phyloP scores from a whole-genome alignment of 1,140 invertebrate species.

The Drosophila lacteicornis region DNA sequence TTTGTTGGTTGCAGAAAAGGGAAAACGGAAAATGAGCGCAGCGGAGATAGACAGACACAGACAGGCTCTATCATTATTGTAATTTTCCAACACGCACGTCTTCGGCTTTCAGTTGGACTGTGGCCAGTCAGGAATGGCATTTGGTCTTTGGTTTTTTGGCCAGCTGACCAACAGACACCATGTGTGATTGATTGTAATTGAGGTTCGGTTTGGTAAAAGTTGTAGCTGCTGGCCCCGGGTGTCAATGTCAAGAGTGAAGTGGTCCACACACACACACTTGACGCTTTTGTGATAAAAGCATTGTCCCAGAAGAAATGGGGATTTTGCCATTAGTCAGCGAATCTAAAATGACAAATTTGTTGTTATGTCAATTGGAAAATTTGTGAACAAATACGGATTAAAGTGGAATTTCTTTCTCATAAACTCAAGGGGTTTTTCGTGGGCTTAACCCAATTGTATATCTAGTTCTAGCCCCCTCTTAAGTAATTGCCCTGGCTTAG shows the following conservation, averaged over 20 bases:
- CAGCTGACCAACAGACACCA: slow-evolving; percentile 58
- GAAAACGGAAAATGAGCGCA: slow-evolving; percentile 8
- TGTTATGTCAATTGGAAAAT: slow-evolving; percentile 35
- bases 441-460: slow-evolving; percentile 23
- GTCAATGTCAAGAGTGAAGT: slow-evolving; percentile 72
- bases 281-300: slow-evolving; percentile 50
- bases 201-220: slow-evolving; percentile 66
- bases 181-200: slow-evolving; percentile 81
- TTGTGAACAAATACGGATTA: slow-evolving; percentile 1
- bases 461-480: background rate
- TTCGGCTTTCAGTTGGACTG: slow-evolving; percentile 39
- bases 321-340: slow-evolving; percentile 39
- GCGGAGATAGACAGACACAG: background rate
- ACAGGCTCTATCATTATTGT: slow-evolving; percentile 70
- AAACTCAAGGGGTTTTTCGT: background rate
- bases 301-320: slow-evolving; percentile 18
- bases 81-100: slow-evolving; percentile 70
- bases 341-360: slow-evolving; percentile 4
- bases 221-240: slow-evolving; percentile 38
- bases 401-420: background rate
- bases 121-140: slow-evolving; percentile 48
- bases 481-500: background rate
- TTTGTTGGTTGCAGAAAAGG: slow-evolving; percentile 34
- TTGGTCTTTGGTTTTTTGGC: slow-evolving; percentile 39
- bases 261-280: slow-evolving; percentile 25